Evolutionary conservation across 2,113 vertebrate genomes (phyloP).

Genomic region (Corythornis vintsioides): DNA sequence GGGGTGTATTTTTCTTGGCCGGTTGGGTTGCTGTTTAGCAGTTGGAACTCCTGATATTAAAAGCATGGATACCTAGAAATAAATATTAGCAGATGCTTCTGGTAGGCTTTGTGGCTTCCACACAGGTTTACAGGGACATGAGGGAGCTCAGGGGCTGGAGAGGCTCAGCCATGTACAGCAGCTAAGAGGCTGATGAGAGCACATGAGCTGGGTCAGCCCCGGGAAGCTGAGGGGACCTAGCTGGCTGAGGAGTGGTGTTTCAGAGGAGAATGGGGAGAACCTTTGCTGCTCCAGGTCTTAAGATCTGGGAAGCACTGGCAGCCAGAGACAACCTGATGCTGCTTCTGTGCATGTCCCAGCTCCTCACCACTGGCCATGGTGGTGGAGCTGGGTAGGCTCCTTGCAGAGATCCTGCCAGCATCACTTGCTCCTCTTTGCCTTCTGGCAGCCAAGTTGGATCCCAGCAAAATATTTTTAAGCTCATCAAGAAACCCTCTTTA

Average conservation of each 20-base stretch:
- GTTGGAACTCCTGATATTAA: not conserved
- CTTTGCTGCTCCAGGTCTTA: not conserved
- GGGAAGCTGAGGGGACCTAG: not conserved
- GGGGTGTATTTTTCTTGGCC: rapidly evolving
- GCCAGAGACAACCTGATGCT: not conserved
- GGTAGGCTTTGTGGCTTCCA: not conserved
- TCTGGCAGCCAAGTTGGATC: not conserved
- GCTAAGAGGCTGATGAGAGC: rapidly evolving
- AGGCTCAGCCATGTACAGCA: rapidly evolving
- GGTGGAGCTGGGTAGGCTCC: not conserved
- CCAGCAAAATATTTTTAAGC: not conserved
- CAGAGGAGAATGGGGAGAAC: not conserved
- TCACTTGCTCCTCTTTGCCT: not conserved
- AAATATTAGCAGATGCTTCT: not conserved
- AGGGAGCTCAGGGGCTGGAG: not conserved
- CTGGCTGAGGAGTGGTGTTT: not conserved
- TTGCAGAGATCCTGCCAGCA: rapidly evolving
- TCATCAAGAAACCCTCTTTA: not conserved
- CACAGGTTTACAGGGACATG: rapidly evolving
- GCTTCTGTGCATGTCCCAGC: not conserved
- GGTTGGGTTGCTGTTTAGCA: not conserved
- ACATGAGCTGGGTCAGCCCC: rapidly evolving
- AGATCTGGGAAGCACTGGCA: not conserved
- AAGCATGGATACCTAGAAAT: not conserved
- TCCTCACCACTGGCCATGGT: rapidly evolving